Base-by-base conservation (phyloP, 1,140 invertebrate genomes). In the Hypothenemus hampei region DNA sequence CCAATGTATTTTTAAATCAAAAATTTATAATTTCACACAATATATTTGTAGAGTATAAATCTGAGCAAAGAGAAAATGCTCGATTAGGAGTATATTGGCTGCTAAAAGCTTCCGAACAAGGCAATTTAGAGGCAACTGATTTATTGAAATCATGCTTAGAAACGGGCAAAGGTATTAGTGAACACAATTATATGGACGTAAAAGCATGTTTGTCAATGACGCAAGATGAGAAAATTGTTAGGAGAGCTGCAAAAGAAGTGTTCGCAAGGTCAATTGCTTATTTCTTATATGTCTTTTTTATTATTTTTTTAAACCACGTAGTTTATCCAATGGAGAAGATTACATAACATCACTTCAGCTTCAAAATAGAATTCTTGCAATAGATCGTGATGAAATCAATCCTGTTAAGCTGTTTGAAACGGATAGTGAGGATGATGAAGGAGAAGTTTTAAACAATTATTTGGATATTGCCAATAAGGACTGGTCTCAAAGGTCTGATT, bases 21-120 rank as follows among this genome's bases (percentile, higher is more conserved):
- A 22, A 33, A 11, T 24, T 23, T n/a, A 26, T 7, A 40, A 33
- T 18, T 51, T 59, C 57, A 56, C 23, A 16, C 57, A 56, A 21
- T 18, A 55, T 48, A 37, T 21, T 59, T 67, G 46, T 47, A 81
- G 79, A 79, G 64, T 63, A 73, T 37, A 74, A 78, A 13, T 68
- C 72, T 23, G 78, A 82, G 40, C 77, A 75, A 61, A 76, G 76
- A 61, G 80, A 83, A 64, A 86, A 86, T 72, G 79, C 78, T 6
- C 71, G 78, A 29, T 62, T 81, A 51, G 91, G 89, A 0, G 81
- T 95, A 29, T 85, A 89, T 64, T 95, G 91, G 91, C 69, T 96
- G 4, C 85, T 91, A 11, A 86, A 86, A 72, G 89, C 92, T 1
- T 91, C 91, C 0, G 86, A 91, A 65, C 89, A 93, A 70, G 91